Percentiles rank a stretch among this genome's conserved stretches.
Conservation (phyloP, 2,113 vertebrate species). For the Megalops atlanticus region DNA sequence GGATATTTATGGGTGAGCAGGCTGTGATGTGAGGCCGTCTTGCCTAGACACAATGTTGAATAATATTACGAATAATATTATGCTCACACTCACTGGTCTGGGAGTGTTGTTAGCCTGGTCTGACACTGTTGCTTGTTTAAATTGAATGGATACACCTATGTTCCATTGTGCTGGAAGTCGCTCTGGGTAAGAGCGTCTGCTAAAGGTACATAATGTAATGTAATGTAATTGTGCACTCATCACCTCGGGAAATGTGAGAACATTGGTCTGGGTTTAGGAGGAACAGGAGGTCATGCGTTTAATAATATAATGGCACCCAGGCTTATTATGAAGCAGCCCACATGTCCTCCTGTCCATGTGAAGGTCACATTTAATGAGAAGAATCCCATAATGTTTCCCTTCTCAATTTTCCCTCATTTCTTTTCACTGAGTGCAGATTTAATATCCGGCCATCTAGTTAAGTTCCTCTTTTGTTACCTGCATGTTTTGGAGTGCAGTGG, state of each 20-base stretch:
- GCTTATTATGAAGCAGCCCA: conserved; percentile 47
- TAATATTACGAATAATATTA: no score
- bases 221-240: conserved; percentile 64
- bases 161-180: no score
- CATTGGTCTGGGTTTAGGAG: conserved; percentile 47
- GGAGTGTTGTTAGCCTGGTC: no score
- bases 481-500: neutral
- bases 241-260: conserved; percentile 55
- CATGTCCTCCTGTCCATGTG: conserved; percentile 38
- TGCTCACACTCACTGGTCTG: no score
- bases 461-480: neutral
- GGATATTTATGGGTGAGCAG: conserved; percentile 1
- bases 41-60: conserved; percentile 38
- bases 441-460: conserved; percentile 33
- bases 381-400: conserved; percentile 43
- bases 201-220: no score
- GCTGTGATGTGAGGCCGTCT: conserved; percentile 11
- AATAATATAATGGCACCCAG: conserved; percentile 52
- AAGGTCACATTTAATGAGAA: conserved; percentile 70
- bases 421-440: conserved; percentile 73
- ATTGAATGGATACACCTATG: no score
- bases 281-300: conserved; percentile 54
- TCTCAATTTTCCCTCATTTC: conserved; percentile 48
- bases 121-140: no score
- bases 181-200: no score